These are phyloP conservation scores for Synergus japonicus DNA, from an alignment of 2,888 invertebrate species.

Conservation along the genomic window DNA sequence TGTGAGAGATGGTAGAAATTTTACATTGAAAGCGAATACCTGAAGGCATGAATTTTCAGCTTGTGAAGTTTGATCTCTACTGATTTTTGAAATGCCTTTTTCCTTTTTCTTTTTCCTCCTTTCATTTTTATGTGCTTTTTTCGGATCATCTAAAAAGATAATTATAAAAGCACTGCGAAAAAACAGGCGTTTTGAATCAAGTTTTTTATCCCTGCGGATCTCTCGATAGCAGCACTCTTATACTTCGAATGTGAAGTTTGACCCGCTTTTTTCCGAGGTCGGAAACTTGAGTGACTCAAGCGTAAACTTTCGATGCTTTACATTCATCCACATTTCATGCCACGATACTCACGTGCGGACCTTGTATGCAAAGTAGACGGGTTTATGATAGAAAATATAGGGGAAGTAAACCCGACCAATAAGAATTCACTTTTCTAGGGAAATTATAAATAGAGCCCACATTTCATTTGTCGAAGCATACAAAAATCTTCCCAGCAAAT, in stretches of 20 bases:
- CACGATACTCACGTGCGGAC: neutral
- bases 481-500: neutral
- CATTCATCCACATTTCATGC: constrained; percentile 35
- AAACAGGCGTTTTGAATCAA: neutral
- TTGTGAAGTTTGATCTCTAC: neutral
- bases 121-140: neutral
- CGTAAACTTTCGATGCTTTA: constrained; percentile 14
- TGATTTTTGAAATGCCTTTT: neutral
- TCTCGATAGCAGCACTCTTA: neutral
- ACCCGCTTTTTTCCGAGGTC: constrained; percentile 26
- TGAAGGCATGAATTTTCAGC: neutral
- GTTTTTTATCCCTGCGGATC: neutral
- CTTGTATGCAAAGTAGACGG: neutral
- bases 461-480: neutral
- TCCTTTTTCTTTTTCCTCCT: neutral
- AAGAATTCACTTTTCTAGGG: neutral
- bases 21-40: neutral
- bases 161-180: neutral
- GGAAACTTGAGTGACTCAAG: constrained; percentile 31
- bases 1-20: neutral
- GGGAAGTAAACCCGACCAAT: neutral
- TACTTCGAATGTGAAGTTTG: constrained; percentile 24
- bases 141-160: neutral
- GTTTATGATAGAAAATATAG: constrained; percentile 7
- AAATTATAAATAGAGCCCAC: neutral